Percentiles rank a stretch among this genome's conserved stretches.
phyloP scores from a whole-genome alignment of 2,888 invertebrate genomes.

The Gnatocerus cornutus region DNA sequence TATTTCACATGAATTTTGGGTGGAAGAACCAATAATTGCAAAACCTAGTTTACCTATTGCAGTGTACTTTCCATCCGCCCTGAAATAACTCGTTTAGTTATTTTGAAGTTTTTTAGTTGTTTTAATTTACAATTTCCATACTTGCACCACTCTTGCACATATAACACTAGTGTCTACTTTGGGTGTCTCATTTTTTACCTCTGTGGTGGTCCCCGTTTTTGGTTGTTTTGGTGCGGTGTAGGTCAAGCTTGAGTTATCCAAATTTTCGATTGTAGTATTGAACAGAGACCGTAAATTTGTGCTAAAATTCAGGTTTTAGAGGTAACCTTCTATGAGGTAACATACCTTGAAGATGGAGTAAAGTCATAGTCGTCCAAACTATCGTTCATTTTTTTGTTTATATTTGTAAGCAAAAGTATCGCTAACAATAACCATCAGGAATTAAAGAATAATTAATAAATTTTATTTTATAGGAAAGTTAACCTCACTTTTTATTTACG shows the following conservation, averaged over 20 bases:
- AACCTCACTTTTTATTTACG: too few relatives aligned
- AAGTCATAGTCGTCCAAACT: conserved; percentile 62
- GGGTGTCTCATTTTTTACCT: conserved; percentile 25
- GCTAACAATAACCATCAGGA: too few relatives aligned
- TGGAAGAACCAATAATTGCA: conserved; percentile 68
- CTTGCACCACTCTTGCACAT: conserved; percentile 59
- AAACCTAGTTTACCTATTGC: conserved; percentile 70
- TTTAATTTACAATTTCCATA: conserved; percentile 63
- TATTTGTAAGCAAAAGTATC: too few relatives aligned
- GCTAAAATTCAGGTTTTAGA: conserved; percentile 50
- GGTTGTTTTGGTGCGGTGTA: conserved; percentile 65
- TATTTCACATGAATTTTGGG: conserved; percentile 62
- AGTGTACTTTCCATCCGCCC: conserved; percentile 63
- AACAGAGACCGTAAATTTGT: conserved; percentile 63
- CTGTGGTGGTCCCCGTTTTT: conserved; percentile 39
- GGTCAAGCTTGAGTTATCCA: conserved; percentile 54
- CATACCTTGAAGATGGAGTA: conserved; percentile 59
- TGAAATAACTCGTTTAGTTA: conserved; percentile 48
- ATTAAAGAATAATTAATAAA: too few relatives aligned
- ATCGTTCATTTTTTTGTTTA: conserved; percentile 7
- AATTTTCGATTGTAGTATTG: conserved; percentile 46
- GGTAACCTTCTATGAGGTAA: background rate
- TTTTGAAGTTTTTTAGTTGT: too few relatives aligned
- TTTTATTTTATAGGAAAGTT: too few relatives aligned
- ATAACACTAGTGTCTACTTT: conserved; percentile 57